Percentiles rank a stretch among this genome's conserved stretches.
These are phyloP conservation scores for Daubentonia madagascariensis DNA, from an alignment of 2,113 vertebrate species.

Conservation along the genomic window DNA sequence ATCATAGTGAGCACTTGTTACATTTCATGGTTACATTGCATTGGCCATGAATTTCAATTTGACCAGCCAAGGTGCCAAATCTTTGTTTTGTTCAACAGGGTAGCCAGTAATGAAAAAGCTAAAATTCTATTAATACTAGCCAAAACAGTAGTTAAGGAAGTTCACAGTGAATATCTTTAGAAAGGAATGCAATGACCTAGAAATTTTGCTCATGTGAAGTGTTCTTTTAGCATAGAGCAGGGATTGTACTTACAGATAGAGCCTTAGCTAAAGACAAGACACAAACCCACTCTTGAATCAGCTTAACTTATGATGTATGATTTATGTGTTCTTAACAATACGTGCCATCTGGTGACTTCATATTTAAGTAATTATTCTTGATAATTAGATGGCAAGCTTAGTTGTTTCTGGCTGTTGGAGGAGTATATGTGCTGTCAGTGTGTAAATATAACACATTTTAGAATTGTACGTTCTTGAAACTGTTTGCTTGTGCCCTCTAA, in stretches of 20 bases:
- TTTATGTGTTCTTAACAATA: conserved; percentile 43
- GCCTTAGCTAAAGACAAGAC: neutral
- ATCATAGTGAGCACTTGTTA: neutral
- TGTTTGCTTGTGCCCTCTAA: neutral
- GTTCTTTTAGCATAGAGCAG: neutral
- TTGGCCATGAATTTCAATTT: neutral
- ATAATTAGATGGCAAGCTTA: conserved; percentile 44
- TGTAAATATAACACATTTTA: conserved; percentile 31
- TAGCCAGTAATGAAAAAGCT: neutral
- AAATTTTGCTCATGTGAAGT: neutral
- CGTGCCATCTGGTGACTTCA: conserved; percentile 42
- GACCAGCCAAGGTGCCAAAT: neutral
- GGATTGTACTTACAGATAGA: neutral
- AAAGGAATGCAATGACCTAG: neutral
- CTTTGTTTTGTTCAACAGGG: neutral
- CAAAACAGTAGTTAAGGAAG: neutral
- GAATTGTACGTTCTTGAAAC: neutral
- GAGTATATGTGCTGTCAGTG: neutral
- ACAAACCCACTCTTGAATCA: neutral
- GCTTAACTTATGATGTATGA: neutral
- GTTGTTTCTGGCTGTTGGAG: conserved; percentile 35
- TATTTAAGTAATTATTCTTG: conserved; percentile 53
- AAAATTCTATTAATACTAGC: neutral
- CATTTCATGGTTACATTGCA: neutral
- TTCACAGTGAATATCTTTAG: neutral